Base-by-base conservation (phyloP, 2,113 vertebrate genomes). In the Pontoporia blainvillei region DNA sequence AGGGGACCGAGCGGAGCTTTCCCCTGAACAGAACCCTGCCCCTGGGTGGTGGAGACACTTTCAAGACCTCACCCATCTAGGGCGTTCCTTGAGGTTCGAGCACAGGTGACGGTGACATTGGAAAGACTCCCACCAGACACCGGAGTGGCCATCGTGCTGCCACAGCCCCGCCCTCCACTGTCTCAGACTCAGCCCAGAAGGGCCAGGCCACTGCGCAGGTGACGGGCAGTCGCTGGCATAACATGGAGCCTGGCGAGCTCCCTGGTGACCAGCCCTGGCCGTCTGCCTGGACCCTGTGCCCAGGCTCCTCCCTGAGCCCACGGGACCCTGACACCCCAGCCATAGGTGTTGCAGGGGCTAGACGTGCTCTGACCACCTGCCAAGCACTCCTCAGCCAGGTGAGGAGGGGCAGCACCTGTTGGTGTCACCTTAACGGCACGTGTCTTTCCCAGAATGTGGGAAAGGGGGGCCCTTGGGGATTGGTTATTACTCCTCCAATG, bases 81-180 rank as follows among this genome's bases (percentile, higher is more conserved):
- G 64, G 64, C 3, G 3, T 34, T 18, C 64, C 31, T 7, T 17
- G 64, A 66, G 64, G 31, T 66, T 34, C 0, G 15, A 66, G 64
- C 64, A 34, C 14, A 17, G 29, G 64, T 66, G 31, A 66, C 15
- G 1, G 31, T 17, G 64, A 66, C 64, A 3, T n/a, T 6, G 31
- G 64, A 66, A 66, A 66, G 20, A 23, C 18, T 1, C 34, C 34
- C 11, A 12, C 31, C 11, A 14, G 49, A 21, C 49, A 6, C 20
- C 4, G 11, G 49, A 21, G 6, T 21, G 49, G 6, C 1, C 3
- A 1, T 25, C 6, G 17, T 4, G 31, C 46, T 1, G 31, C 21
- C 46, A 76, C 73, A 11, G 6, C 31, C 18, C 2, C 64, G 3
- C 3, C 46, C 9, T 76, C 29, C 3, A 8, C 3, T 4, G 72